Conservation (phyloP, 2,888 invertebrate genomes). For the Kryphioiulus occultus region DNA sequence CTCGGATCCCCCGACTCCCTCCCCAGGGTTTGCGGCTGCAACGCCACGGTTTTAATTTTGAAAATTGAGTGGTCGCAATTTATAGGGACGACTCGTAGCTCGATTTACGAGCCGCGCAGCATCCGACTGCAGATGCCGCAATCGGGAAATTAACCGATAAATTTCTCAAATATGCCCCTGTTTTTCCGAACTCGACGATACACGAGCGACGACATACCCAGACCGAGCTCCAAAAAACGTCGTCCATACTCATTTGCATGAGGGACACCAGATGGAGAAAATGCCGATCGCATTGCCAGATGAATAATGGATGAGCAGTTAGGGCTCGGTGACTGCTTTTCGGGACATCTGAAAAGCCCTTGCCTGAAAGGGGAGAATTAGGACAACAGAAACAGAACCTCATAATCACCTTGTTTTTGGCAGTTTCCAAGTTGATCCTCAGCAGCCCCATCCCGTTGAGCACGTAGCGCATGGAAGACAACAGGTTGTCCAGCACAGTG, state of each 20-base stretch:
- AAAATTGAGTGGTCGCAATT: neutral
- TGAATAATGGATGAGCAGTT: neutral
- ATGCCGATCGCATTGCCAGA: neutral
- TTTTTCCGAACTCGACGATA: neutral
- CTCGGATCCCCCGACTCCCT: too few relatives aligned
- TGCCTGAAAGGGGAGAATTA: neutral
- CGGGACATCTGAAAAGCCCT: neutral
- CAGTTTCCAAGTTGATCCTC: conserved; percentile 70
- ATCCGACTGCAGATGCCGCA: neutral
- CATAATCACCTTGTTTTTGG: conserved; percentile 68
- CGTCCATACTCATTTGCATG: neutral
- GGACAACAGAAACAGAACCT: neutral
- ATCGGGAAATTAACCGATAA: neutral
- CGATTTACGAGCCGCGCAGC: neutral
- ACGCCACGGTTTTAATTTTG: neutral
- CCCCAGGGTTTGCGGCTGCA: too few relatives aligned
- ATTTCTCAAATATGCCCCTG: neutral
- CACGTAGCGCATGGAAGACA: conserved; percentile 74
- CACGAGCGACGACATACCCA: too few relatives aligned
- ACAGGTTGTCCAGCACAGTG: conserved; percentile 71
- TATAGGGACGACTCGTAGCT: neutral
- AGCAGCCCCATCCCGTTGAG: conserved; percentile 72
- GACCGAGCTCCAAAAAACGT: too few relatives aligned
- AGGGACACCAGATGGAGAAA: neutral
- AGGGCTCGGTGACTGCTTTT: neutral